A percentile compares a stretch with the other conserved stretches of the same genome.
phyloP scores from a whole-genome alignment of 2,888 invertebrate species.

The Melangyna quadrimaculata region DNA sequence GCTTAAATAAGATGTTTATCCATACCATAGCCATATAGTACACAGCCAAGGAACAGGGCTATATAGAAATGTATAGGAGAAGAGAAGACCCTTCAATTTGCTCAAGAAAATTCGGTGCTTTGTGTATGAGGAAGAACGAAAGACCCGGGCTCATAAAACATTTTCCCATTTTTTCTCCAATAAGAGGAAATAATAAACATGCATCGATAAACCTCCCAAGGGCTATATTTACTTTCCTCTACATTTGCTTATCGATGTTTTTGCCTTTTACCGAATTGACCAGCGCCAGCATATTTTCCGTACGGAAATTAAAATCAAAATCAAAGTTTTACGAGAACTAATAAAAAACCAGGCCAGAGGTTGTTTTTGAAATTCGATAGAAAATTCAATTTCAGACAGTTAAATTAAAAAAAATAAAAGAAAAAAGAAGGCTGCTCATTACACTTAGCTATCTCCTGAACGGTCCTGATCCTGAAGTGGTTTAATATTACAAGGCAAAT shows the following conservation, averaged over 20 bases:
- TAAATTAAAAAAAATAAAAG: slow-evolving; percentile 13
- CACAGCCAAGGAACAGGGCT: background rate
- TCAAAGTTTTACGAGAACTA: slow-evolving; percentile 63
- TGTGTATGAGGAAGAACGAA: slow-evolving; percentile 9
- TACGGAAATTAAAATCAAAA: slow-evolving; percentile 68
- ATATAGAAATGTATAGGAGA: background rate
- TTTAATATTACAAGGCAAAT: background rate
- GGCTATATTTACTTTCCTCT: slow-evolving; percentile 58
- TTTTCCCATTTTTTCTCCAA: slow-evolving; percentile 43
- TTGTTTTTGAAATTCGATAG: slow-evolving; percentile 59
- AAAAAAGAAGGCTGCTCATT: slow-evolving; percentile 8
- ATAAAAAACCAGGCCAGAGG: slow-evolving; percentile 60
- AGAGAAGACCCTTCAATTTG: slow-evolving; percentile 27
- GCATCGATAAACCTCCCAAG: slow-evolving; percentile 41
- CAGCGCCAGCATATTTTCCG: slow-evolving; percentile 46
- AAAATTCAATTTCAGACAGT: slow-evolving; percentile 51
- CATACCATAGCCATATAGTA: background rate
- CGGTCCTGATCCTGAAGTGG: background rate
- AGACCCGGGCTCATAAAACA: slow-evolving; percentile 18
- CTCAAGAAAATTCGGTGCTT: slow-evolving; percentile 5
- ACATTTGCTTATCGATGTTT: slow-evolving; percentile 61
- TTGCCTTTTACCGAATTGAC: slow-evolving; percentile 39
- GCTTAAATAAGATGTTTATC: slow-evolving; percentile 29
- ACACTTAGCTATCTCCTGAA: slow-evolving; percentile 6
- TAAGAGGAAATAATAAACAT: slow-evolving; percentile 45